These are phyloP conservation scores for Leptobrachium ailaonicum DNA, from an alignment of 2,113 vertebrate species.

Conservation along the genomic window DNA sequence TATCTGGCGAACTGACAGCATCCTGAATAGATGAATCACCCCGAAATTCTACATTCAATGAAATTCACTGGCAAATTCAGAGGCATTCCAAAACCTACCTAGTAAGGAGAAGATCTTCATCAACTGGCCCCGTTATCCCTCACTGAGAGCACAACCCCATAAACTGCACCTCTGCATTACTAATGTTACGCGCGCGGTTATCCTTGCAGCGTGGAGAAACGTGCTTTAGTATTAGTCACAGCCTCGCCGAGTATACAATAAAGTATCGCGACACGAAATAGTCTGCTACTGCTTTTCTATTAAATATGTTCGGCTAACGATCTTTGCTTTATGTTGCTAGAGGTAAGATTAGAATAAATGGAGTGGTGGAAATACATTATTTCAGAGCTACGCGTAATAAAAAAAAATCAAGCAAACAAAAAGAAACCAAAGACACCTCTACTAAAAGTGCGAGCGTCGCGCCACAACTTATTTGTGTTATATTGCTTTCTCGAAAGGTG, in stretches of 20 bases:
- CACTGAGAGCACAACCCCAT: too few species aligned
- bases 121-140: too few species aligned
- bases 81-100: too few species aligned
- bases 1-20: too few species aligned
- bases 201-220: too few species aligned
- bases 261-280: slow-evolving; percentile 31
- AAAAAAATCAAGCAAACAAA: neutral
- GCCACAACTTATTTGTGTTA: too few species aligned
- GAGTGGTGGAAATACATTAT: slow-evolving; percentile 23
- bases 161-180: too few species aligned
- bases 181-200: neutral
- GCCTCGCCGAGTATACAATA: slow-evolving; percentile 13
- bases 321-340: slow-evolving; percentile 37
- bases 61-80: too few species aligned
- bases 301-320: slow-evolving; percentile 42
- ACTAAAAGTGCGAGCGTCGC: neutral
- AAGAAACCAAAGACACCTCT: neutral
- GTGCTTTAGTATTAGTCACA: slow-evolving; percentile 18
- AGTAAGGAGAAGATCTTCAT: too few species aligned
- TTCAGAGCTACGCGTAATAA: slow-evolving; percentile 10
- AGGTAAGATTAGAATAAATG: slow-evolving; percentile 30
- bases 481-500: too few species aligned
- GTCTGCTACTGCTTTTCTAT: slow-evolving; percentile 38
- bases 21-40: too few species aligned
- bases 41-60: too few species aligned